These are phyloP conservation scores for Ageneiosus marmoratus DNA, from an alignment of 2,113 vertebrate genomes.

Conservation along the genomic window DNA sequence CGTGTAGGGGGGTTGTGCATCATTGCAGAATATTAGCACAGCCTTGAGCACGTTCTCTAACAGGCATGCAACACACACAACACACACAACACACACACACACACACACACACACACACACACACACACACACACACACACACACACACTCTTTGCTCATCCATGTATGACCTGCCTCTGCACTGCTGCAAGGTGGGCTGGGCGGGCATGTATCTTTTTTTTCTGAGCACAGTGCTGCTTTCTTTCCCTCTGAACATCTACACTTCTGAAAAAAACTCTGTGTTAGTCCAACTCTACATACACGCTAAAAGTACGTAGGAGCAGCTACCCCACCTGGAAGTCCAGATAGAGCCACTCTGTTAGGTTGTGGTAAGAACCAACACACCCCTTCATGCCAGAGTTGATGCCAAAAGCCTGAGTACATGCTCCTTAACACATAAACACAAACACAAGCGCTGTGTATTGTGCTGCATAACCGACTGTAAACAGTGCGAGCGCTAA, in stretches of 20 bases:
- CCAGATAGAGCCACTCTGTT: constrained; percentile 36
- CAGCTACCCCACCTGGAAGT: constrained; percentile 10
- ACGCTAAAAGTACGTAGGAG: constrained; percentile 20
- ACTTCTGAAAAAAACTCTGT: constrained; percentile 45
- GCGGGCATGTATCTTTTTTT: constrained; percentile 40
- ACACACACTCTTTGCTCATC: constrained; percentile 34
- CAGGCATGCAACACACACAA: too few species aligned
- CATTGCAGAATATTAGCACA: constrained; percentile 37
- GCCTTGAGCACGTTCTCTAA: constrained; percentile 44
- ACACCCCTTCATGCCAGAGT: background rate
- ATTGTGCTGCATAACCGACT: background rate
- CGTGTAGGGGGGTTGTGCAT: constrained; percentile 32
- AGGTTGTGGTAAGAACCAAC: constrained; percentile 24
- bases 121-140: background rate
- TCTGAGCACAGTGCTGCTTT: constrained; percentile 27
- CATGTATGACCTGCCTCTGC: constrained; percentile 52
- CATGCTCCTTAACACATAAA: background rate
- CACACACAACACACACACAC: background rate
- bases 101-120: background rate
- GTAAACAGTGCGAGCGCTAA: background rate
- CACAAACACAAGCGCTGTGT: constrained; percentile 11
- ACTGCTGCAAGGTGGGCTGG: constrained; percentile 48
- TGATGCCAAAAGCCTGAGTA: constrained; percentile 4
- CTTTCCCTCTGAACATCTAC: constrained; percentile 31
- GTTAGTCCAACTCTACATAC: constrained; percentile 5